A percentile compares a stretch with the other conserved stretches of the same genome.
Evolutionary conservation across 2,888 invertebrate species (phyloP).

Genomic region (Chymomyza procnemis): DNA sequence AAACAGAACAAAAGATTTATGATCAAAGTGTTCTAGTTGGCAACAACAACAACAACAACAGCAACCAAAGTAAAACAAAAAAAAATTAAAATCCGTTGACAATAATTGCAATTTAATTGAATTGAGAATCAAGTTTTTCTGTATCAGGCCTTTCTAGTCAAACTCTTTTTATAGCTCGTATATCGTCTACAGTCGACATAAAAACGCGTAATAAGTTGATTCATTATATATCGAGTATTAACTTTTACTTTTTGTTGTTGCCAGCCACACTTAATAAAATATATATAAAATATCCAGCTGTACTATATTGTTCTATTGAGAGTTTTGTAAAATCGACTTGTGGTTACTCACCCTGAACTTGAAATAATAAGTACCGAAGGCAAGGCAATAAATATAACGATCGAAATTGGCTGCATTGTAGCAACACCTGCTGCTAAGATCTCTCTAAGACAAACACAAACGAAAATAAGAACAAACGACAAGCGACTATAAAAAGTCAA

Average conservation of each 20-base stretch:
- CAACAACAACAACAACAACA: not conserved
- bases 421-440: not conserved
- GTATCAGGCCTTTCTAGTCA: not conserved
- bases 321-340: slow-evolving; percentile 28
- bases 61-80: not conserved
- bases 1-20: slow-evolving; percentile 52
- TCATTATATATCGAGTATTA: not conserved
- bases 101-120: not conserved
- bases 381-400: not conserved
- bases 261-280: not conserved
- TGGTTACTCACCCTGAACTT: slow-evolving; percentile 68
- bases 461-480: not conserved
- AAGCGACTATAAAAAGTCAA: slow-evolving; percentile 33
- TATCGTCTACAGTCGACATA: not conserved
- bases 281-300: not conserved
- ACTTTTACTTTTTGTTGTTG: slow-evolving; percentile 64
- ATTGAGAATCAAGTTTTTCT: not conserved
- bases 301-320: slow-evolving; percentile 33
- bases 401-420: not conserved
- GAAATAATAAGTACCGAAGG: slow-evolving; percentile 22
- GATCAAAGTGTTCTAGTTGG: slow-evolving; percentile 21
- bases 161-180: not conserved
- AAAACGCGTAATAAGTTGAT: not conserved
- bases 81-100: not conserved
- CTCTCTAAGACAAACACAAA: not conserved